Conservation (phyloP, 1,140 invertebrate species). For the Thaumetopoea pityocampa region DNA sequence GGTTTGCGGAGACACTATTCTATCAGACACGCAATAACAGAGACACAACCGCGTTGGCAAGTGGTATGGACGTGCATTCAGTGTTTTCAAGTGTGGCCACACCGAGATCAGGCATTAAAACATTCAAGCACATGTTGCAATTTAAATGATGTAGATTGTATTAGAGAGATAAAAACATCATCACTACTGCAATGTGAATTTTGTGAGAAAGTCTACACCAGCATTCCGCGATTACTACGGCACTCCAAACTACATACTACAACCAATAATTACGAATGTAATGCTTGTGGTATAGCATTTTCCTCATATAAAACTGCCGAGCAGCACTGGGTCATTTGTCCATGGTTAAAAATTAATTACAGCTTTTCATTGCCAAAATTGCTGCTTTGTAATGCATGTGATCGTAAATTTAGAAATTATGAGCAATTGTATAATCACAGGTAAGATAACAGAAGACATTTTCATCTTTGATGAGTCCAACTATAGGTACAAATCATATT, state of each 20-base stretch:
- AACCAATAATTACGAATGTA: constrained; percentile 62
- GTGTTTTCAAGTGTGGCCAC: constrained; percentile 69
- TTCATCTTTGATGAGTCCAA: not conserved
- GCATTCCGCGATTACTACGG: constrained; percentile 56
- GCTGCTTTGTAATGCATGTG: constrained; percentile 63
- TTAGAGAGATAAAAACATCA: constrained; percentile 58
- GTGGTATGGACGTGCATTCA: constrained; percentile 67
- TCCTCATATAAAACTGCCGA: constrained; percentile 56
- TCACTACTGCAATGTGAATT: constrained; percentile 61
- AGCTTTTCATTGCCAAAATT: constrained; percentile 60
- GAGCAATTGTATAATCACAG: constrained; percentile 68
- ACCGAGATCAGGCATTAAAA: constrained; percentile 43
- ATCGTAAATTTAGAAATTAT: constrained; percentile 66
- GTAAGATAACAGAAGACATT: constrained; percentile 25
- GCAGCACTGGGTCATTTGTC: constrained; percentile 58
- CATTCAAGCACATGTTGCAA: constrained; percentile 49
- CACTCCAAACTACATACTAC: constrained; percentile 55
- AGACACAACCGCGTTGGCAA: constrained; percentile 54
- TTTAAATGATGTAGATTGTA: constrained; percentile 33
- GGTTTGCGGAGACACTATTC: constrained; percentile 52
- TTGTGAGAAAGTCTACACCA: constrained; percentile 68
- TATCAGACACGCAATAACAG: constrained; percentile 41
- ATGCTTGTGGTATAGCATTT: constrained; percentile 50
- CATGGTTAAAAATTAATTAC: constrained; percentile 54
- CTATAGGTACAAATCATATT: not conserved